Evolutionary conservation across 2,113 vertebrate species (phyloP), one percentile per base, ranked within the genome.

Genomic region (Acrocephalus arundinaceus): DNA sequence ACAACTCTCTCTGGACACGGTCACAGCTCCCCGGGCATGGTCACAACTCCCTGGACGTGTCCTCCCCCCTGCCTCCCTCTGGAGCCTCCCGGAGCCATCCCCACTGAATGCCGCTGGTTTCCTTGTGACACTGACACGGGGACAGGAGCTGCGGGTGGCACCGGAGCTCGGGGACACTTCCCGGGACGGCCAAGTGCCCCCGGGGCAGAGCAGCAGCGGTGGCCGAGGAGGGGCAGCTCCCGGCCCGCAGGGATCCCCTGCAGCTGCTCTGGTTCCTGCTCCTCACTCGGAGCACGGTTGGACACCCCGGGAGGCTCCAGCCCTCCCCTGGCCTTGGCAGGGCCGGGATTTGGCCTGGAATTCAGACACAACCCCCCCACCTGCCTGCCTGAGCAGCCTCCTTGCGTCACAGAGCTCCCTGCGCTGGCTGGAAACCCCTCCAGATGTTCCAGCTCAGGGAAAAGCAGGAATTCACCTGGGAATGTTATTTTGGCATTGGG

Each of bases 321-420:
- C 75, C n/a, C 80, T 48, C 30, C 59, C 10, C 8, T 10, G 62
- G 65, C 65, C 52, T 95, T 77, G 91, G 87, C 94, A 88, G 70
- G 45, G 37, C 0, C 8, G 30, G 15, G 75, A 48, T 59, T 68
- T 27, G 90, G 92, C n/a, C 31, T 13, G 43, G 45, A 59, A 75
- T 10, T 11, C 28, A 31, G 77, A 23, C 49, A 22, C 5, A 45
- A 5, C 11, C 33, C 33, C 41, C 48, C 89, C 41, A 68, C 28
- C 70, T 59, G 90, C 51, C 79, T 78, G 70, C 74, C 76, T 11
- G 2, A 13, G 55, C 8, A 2, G 49, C 46, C 25, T 83, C 67
- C 35, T 30, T 15, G 49, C 8, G 5, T 54, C 87, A 91, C 8
- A 59, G 79, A 73, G 35, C 17, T 70, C 79, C 51, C 79, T 0